Evolutionary conservation across 2,113 vertebrate species (phyloP), one percentile per base, ranked within the genome.

Genomic region (Acrocephalus kingi): DNA sequence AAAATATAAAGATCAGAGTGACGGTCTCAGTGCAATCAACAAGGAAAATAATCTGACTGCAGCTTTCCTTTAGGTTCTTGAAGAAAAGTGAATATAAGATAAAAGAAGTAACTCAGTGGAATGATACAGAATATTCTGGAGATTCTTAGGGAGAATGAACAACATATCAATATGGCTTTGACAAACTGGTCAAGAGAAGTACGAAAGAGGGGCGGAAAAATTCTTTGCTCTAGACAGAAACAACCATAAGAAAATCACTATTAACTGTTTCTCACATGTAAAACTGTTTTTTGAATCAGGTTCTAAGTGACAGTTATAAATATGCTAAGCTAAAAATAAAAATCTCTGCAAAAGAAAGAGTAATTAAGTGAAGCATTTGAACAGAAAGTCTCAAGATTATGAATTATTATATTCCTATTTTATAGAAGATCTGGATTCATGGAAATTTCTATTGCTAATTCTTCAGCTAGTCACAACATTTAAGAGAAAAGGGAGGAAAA

Each of bases 391-490:
- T 89, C 58, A 82, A 90, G 87, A 94, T 90, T 91, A 88, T 15
- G 27, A 69, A 46, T 95, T 96, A 68, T 94, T 95, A 77, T 80
- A 85, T 84, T 87, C 61, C 72, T 92, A 75, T 89, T 89, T 82
- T 46, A 90, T 68, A 90, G 30, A 20, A 45, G 55, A 72, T 58
- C 28, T 90, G 41, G 33, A 79, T 93, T 93, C 37, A 71, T 8
- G 4, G 28, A 6, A 86, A 79, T 95, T 93, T 90, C 69, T 84
- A 55, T 73, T 58, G 35, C 4, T 92, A 93, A 92, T 94, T 93
- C 56, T 62, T 90, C 67, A 95, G 39, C 43, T 95, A 89, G 45
- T 92, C 85, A 89, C 64, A 96, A 94, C 48, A 87, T 89, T 95
- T 84, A 89, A 87, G 54, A 9, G 71, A 83, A 88, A 92, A 71